A percentile compares a stretch with the other conserved stretches of the same genome.
These are phyloP conservation scores for Corythucha ciliata DNA, from an alignment of 2,888 invertebrate species.

Conservation along the genomic window DNA sequence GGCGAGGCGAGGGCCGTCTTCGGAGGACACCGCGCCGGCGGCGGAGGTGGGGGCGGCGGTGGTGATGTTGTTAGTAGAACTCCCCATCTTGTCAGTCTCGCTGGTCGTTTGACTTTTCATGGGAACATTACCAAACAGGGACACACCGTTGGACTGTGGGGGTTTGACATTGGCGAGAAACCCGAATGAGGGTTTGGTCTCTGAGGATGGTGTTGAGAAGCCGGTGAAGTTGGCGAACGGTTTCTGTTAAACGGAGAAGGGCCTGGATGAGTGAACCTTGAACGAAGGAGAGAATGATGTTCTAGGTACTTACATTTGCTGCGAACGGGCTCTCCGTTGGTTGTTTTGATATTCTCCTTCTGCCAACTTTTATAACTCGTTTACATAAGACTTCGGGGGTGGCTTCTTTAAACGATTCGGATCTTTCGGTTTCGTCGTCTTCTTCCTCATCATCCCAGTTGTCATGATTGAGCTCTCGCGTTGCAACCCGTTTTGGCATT, in stretches of 20 bases:
- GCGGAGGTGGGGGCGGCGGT: no score
- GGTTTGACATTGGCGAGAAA: neutral
- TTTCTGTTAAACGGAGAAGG: neutral
- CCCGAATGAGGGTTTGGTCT: neutral
- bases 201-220: no score
- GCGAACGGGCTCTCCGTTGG: no score
- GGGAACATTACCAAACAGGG: neutral
- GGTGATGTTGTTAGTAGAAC: neutral
- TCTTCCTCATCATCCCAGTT: slow-evolving; percentile 64
- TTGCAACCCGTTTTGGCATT: slow-evolving; percentile 57
- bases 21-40: no score
- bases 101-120: neutral
- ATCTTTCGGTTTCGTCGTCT: slow-evolving; percentile 34
- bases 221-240: neutral
- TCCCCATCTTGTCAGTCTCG: neutral
- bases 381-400: slow-evolving; percentile 57
- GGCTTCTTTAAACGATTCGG: slow-evolving; percentile 40
- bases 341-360: slow-evolving; percentile 57
- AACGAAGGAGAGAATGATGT: no score
- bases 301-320: no score
- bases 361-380: slow-evolving; percentile 71
- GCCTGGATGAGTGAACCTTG: no score
- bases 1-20: slow-evolving; percentile 22
- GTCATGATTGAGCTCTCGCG: slow-evolving; percentile 60
- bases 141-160: neutral